Conservation (phyloP, 2,113 vertebrate species). For the Chiloscyllium plagiosum region DNA sequence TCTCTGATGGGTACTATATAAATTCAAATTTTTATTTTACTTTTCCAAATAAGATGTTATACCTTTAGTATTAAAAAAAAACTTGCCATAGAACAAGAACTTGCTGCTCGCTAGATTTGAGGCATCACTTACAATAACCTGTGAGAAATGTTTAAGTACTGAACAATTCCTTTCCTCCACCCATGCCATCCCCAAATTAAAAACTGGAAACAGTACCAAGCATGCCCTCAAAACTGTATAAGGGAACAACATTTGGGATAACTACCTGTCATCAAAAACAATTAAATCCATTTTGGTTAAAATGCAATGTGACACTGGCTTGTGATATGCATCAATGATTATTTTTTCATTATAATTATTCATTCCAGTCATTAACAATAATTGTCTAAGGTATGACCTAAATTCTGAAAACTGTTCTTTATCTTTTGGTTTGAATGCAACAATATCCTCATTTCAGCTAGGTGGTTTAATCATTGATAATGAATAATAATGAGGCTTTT, state of each 20-base stretch:
- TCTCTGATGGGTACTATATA: too few relatives aligned
- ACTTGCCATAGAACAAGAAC: not conserved
- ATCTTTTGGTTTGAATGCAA: constrained; percentile 18
- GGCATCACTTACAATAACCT: not conserved
- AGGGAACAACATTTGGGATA: not conserved
- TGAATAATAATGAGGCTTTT: constrained; percentile 35
- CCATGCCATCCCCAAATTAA: not conserved
- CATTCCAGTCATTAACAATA: constrained; percentile 27
- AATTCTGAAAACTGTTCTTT: constrained; percentile 11
- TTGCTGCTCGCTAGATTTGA: not conserved
- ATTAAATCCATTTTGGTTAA: not conserved
- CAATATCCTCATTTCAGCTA: constrained; percentile 24
- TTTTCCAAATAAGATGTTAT: not conserved
- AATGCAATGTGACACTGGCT: not conserved
- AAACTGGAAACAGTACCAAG: not conserved
- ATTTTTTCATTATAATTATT: constrained; percentile 20
- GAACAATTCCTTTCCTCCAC: not conserved
- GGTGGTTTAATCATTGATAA: constrained; percentile 32
- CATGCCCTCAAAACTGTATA: not conserved
- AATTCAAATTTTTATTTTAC: not conserved
- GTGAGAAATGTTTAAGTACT: not conserved
- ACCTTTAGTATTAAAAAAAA: not conserved
- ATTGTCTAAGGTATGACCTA: constrained; percentile 21
- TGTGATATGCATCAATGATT: not conserved
- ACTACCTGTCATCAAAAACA: not conserved